Base-by-base conservation (phyloP, 2,113 vertebrate species). In the Capreolus pygargus region DNA sequence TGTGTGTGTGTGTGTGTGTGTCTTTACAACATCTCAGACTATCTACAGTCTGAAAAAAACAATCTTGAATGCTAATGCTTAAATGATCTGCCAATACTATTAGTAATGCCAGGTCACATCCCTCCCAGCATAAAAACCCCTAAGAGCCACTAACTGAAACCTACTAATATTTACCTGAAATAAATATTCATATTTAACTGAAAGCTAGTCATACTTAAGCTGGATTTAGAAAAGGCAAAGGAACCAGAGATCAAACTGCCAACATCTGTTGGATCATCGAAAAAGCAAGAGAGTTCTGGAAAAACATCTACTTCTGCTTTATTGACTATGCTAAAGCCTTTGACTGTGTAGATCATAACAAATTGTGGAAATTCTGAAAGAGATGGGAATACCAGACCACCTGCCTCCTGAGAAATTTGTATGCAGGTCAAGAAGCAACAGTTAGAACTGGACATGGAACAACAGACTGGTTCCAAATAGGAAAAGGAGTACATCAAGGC, bases 241-340 rank as follows among this genome's bases (percentile, higher is more conserved):
- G n/a, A 36, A 70, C 9, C n/a, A 70, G 67, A 39, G 67, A 70
- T 39, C n/a, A 70, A 70, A 70, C 23, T 23, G n/a, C 10, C n/a
- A 70, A 70, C n/a, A 39, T 70, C 19, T 0, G 0, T 0, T 70
- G 67, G 64, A 70, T 70, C n/a, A 70, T 36, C 2, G 0, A 70
- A 21, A 36, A 70, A 70, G 67, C 67, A 70, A 39, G 5, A 70
- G 5, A 70, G n/a, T 70, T 36, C 33, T 9, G 21, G 64, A 36
- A 70, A 70, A 70, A 36, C n/a, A 36, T 70, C 9, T 21, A 70
- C 64, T 21, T 70, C 9, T 70, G 64, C 64, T 70, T 2, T 70
- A 70, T 5, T 70, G 17, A 70, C n/a, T 70, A 36, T 2, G 5
- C 64, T 9, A 70, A 70, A 70, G n/a, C 17, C 64, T 67, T 36